phyloP scores from a whole-genome alignment of 64 coral and sea anemone genomes.

The Cladopsammia gracilis region DNA sequence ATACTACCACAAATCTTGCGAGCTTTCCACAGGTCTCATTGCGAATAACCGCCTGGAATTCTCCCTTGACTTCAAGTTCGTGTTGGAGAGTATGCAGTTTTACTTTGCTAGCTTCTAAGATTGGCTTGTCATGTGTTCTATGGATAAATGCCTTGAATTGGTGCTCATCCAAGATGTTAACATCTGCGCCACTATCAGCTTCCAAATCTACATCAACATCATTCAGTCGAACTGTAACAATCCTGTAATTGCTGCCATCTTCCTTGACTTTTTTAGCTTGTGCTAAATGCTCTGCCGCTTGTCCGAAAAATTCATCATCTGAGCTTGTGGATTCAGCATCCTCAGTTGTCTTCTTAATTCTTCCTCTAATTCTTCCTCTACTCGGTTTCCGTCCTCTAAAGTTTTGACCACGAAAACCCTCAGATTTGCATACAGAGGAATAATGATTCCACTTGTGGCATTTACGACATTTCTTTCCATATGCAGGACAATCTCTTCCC shows the following conservation, averaged over 20 bases:
- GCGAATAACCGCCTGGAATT: conserved; percentile 37
- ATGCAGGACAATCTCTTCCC: not conserved
- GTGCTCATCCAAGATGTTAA: conserved; percentile 73
- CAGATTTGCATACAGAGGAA: conserved; percentile 27
- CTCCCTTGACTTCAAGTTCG: conserved; percentile 64
- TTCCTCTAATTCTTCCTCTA: not conserved
- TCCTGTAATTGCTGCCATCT: not conserved
- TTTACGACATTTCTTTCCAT: conserved; percentile 32
- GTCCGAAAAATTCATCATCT: conserved; percentile 63
- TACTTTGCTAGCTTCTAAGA: too few species aligned
- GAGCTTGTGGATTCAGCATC: conserved; percentile 58
- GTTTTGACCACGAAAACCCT: not conserved
- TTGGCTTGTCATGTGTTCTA: not conserved
- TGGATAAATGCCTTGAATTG: conserved; percentile 67
- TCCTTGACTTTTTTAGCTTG: conserved; percentile 61
- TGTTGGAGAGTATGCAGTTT: conserved; percentile 59
- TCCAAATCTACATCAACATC: conserved; percentile 51
- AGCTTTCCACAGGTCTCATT: conserved; percentile 52
- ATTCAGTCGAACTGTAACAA: conserved; percentile 12
- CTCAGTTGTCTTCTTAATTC: conserved; percentile 59
- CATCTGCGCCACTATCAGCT: conserved; percentile 66
- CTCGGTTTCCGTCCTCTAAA: too few species aligned
- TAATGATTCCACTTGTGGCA: conserved; percentile 60
- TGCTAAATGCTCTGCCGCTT: conserved; percentile 31
- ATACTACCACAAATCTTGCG: conserved; percentile 52